These are phyloP conservation scores for Ceyx margarethae DNA, from an alignment of 2,113 vertebrate species.

Conservation along the genomic window DNA sequence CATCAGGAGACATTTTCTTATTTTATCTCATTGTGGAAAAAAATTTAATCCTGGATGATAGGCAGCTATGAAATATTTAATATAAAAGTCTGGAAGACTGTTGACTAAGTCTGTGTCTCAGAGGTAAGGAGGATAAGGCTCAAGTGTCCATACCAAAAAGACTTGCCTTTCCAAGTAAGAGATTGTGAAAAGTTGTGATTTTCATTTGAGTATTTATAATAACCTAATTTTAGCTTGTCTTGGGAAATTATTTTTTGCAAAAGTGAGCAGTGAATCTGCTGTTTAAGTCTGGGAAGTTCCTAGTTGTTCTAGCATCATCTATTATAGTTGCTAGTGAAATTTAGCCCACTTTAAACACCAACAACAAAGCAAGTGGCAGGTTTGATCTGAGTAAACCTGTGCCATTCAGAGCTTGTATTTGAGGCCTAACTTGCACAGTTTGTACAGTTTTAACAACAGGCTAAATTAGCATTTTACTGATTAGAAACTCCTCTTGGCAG, in stretches of 20 bases:
- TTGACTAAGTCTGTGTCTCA: neutral
- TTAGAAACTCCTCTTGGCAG: neutral
- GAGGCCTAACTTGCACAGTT: neutral
- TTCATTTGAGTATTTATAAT: neutral
- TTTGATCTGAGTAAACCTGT: neutral
- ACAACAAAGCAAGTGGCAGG: neutral
- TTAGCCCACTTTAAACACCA: neutral
- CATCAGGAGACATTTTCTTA: neutral
- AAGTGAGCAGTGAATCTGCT: neutral
- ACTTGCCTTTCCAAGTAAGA: neutral
- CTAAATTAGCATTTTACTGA: neutral
- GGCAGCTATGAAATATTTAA: constrained; percentile 28
- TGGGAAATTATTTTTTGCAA: neutral
- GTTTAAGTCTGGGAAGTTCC: neutral
- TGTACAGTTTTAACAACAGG: neutral
- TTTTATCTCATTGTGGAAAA: neutral
- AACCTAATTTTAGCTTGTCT: neutral
- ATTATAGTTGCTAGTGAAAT: neutral
- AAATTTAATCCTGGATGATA: neutral
- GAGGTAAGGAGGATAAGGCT: constrained; percentile 47
- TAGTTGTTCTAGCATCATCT: neutral
- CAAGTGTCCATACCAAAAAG: neutral
- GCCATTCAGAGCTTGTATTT: neutral
- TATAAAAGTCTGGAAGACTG: constrained; percentile 16
- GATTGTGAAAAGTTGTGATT: neutral